phyloP scores from a whole-genome alignment of 2,113 vertebrate genomes.

The Prinia subflava region DNA sequence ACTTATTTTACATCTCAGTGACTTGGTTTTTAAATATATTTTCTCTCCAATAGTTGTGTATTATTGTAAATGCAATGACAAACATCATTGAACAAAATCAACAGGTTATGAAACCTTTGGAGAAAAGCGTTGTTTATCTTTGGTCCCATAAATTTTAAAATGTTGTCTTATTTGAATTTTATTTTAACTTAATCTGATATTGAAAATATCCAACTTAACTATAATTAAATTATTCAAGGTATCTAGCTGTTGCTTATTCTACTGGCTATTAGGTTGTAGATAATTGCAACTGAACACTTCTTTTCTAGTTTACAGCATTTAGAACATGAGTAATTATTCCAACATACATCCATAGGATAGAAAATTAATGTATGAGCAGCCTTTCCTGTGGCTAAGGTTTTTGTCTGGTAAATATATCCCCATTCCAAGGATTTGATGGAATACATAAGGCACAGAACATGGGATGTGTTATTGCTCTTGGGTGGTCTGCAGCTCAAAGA shows the following conservation, averaged over 20 bases:
- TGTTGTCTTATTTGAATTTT: slow-evolving; percentile 32
- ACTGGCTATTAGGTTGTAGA: not conserved
- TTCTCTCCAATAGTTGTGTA: not conserved
- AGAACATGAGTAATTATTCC: slow-evolving; percentile 6
- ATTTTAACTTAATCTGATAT: not conserved
- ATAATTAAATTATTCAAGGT: not conserved
- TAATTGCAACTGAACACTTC: not conserved
- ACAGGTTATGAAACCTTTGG: slow-evolving; percentile 39
- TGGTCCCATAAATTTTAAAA: slow-evolving; percentile 1
- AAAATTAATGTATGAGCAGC: not conserved
- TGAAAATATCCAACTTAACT: not conserved
- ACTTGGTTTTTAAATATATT: slow-evolving; percentile 20
- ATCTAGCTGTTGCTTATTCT: not conserved
- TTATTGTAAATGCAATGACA: slow-evolving; percentile 16
- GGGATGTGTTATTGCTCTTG: slow-evolving; percentile 11
- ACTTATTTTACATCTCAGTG: slow-evolving; percentile 26
- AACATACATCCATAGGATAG: not conserved
- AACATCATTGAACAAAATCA: slow-evolving; percentile 12
- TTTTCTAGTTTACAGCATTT: not conserved
- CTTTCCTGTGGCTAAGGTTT: slow-evolving; percentile 23
- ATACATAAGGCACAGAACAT: slow-evolving; percentile 30
- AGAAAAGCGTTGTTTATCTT: not conserved
- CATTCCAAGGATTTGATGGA: not conserved
- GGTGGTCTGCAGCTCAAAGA: slow-evolving; percentile 40
- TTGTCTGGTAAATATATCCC: slow-evolving; percentile 33